Base-by-base conservation (phyloP, 2,113 vertebrate genomes). In the Sinosuthora webbiana region DNA sequence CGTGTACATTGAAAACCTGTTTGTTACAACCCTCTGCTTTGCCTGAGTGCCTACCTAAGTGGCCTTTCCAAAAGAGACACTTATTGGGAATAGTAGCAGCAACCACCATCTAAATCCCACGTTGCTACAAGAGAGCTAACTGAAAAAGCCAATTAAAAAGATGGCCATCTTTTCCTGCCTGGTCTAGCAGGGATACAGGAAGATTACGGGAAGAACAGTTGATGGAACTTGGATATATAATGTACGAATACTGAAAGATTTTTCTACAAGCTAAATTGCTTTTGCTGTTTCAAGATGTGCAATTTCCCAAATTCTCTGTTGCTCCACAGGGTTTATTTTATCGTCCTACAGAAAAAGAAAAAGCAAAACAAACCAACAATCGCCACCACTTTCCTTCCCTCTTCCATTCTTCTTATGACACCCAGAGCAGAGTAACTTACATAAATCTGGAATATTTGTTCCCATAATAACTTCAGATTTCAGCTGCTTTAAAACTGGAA, bases 401-500 rank as follows among this genome's bases (percentile, higher is more conserved):
- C 22, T 70, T 77, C 31, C 12, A 59, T 30, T 85, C 70, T 23
- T 84, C 7, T 55, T 64, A 56, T 11, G 53, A 52, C 31, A 88
- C 52, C 39, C 24, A 22, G n/a, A 62, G 57, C 71, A 80, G 27
- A 77, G n/a, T 12, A 90, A 91, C 12, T 56, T 31, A 65, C 53
- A 62, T 3, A 50, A 35, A 83, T 81, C 18, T 56, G 73, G 41
- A 90, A 83, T 68, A 49, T 81, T 95, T 81, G 45, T 33, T 88
- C 53, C 37, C 33, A 60, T 49, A 70, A 91, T 15, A 45, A 90
- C 77, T 88, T 95, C n/a, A 86, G 30, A 78, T 87, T 41, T 93
- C 83, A 84, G 41, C 83, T 88, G 50, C 85, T 87, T 55, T 68
- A 56, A 70, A 87, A 42, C 56, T 90, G 95, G 94, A 94, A 91